Evolutionary conservation across 1,140 invertebrate species (phyloP), one percentile per base, ranked within the genome.

Genomic region (Drosophila ironensis): DNA sequence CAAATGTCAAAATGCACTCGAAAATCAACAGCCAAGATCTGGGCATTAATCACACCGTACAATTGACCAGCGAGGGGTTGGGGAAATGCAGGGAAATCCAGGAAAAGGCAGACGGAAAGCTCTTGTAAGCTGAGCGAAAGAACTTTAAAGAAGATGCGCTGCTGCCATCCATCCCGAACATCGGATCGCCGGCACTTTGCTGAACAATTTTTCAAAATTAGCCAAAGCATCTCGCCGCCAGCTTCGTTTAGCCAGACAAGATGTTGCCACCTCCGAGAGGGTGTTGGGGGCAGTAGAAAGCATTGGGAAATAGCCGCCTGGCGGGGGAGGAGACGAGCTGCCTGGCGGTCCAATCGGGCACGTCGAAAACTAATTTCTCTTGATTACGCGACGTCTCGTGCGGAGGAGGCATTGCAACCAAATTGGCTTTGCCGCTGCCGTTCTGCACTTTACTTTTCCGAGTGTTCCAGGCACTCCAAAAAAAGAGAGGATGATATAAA

Each of bases 321-420:
- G 14, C 3, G 9, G 20, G 5, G 19, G 46, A 12, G 42, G 16
- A 48, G 53, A 57, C 44, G 59, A 35, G 11, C 37, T n/a, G n/a
- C n/a, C n/a, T n/a, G 17, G 40, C 40, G 60, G 38, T 33, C 71
- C 84, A 87, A 88, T 88, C 78, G 74, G 68, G 74, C 84, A 88
- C 84, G 84, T 88, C 74, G 73, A 84, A 87, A 87, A 80, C 84
- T 87, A 87, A 87, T 87, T 87, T 87, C 71, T 87, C 84, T 80
- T 88, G 84, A 87, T 87, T 87, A 87, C 59, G 71, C 78, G 63
- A 52, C 30, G 27, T 40, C 38, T 35, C 16, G 33, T 19, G 33
- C 25, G 38, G 9, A 27, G 47, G 12, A 53, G 47, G 70, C 42
- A 45, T 52, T 35, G 28, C 56, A 72, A 59, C 47, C 54, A 78